phyloP scores from a whole-genome alignment of 2,797 vertebrate species.

The Lophotriccus pileatus region DNA sequence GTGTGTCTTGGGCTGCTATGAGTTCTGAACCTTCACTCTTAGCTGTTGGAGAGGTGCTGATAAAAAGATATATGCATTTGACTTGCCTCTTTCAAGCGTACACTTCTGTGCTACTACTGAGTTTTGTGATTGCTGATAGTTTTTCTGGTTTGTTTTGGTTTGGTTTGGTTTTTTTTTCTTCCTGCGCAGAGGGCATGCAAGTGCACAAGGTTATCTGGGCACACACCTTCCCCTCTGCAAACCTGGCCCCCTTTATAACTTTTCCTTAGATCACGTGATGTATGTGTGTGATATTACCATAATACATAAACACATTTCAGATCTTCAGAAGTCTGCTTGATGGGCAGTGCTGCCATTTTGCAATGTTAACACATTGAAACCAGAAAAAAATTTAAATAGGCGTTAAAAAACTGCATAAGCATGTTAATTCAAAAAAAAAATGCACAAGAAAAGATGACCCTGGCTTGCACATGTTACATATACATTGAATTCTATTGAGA shows the following conservation, averaged over 20 bases:
- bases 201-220: background rate
- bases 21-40: background rate
- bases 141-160: background rate
- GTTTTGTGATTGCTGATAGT: background rate
- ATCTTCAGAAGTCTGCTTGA: background rate
- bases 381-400: background rate
- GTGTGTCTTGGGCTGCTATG: background rate
- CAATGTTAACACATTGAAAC: background rate
- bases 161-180: background rate
- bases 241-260: background rate
- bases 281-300: rapidly evolving
- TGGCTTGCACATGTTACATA: background rate
- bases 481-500: background rate
- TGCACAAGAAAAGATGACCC: background rate
- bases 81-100: background rate
- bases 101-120: background rate
- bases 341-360: background rate
- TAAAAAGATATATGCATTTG: background rate
- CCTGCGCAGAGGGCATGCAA: background rate
- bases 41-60: background rate
- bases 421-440: background rate
- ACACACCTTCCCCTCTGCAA: background rate
- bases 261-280: rapidly evolving
- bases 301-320: background rate
- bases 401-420: background rate